A percentile compares a stretch with the other conserved stretches of the same genome.
These are phyloP conservation scores for Ctenodactylus gundi DNA, from an alignment of 2,113 vertebrate species.

Conservation along the genomic window DNA sequence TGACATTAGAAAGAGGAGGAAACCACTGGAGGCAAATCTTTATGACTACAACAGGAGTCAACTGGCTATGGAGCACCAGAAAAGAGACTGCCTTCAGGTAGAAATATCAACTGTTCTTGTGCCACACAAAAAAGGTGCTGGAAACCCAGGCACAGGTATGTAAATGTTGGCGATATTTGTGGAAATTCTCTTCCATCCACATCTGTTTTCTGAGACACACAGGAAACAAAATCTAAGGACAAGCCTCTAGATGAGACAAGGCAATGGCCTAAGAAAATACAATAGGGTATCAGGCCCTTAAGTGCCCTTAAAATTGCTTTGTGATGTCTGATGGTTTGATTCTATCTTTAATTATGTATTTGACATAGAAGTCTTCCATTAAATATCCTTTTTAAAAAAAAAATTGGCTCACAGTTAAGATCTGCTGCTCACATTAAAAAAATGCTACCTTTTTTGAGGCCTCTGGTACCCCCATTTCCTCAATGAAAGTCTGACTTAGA, in stretches of 20 bases:
- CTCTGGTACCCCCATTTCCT: neutral
- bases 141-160: neutral
- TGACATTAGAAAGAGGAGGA: neutral
- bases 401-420: slow-evolving; percentile 20
- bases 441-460: neutral
- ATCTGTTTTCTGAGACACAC: neutral
- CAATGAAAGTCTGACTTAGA: neutral
- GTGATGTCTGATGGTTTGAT: neutral
- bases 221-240: neutral
- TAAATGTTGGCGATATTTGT: too few relatives aligned
- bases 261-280: neutral
- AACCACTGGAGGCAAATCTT: neutral
- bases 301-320: neutral
- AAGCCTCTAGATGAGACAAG: neutral
- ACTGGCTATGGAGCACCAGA: neutral
- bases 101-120: neutral
- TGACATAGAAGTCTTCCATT: neutral
- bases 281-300: neutral
- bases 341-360: neutral
- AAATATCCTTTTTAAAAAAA: neutral
- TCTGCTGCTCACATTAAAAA: neutral
- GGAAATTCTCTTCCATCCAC: neutral
- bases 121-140: neutral
- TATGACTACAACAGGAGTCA: accelerated
- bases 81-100: neutral